These are phyloP conservation scores for Martes martes DNA, from an alignment of 2,113 vertebrate species.

Conservation along the genomic window DNA sequence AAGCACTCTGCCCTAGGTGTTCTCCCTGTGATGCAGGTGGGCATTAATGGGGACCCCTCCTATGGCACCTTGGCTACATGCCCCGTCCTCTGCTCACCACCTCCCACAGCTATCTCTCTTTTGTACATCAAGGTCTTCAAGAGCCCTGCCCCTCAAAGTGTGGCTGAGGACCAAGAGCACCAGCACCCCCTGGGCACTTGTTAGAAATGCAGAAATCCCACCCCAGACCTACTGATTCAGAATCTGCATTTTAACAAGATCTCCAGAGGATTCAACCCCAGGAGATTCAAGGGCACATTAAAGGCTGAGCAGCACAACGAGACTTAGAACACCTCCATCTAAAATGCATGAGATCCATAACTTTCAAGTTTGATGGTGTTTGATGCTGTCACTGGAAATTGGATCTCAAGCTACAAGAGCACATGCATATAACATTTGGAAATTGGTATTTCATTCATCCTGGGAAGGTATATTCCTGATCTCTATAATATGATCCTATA, in stretches of 20 bases:
- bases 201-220: neutral
- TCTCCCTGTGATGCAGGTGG: neutral
- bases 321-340: neutral
- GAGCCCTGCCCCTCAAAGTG: neutral
- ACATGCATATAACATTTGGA: neutral
- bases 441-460: neutral
- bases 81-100: neutral
- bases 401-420: neutral
- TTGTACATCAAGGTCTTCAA: neutral
- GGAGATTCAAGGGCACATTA: neutral
- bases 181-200: neutral
- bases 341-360: neutral
- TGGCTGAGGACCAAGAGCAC: neutral
- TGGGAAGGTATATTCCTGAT: neutral
- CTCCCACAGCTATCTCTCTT: neutral
- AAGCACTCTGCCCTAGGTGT: neutral
- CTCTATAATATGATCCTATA: neutral
- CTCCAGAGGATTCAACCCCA: neutral
- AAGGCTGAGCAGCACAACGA: neutral
- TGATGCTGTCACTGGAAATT: neutral
- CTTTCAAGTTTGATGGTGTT: neutral
- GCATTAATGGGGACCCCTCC: neutral
- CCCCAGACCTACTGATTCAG: neutral
- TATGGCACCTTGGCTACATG: neutral
- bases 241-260: slow-evolving; percentile 6